Base-by-base conservation (phyloP, 2,888 invertebrate genomes). In the Ganaspis brasiliensis region DNA sequence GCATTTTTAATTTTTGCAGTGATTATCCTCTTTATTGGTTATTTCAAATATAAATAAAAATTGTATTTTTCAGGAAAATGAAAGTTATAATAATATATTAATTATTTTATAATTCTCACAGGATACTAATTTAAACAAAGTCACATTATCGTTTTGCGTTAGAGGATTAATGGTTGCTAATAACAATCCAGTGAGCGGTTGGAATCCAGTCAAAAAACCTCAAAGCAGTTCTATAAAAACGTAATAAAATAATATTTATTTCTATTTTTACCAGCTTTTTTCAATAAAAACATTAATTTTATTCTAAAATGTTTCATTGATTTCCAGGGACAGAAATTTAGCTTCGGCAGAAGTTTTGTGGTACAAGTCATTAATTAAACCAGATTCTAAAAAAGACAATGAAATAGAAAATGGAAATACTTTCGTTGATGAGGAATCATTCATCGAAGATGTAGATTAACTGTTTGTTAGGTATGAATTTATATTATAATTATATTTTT, bases 111-210 rank as follows among this genome's bases (percentile, higher is more conserved):
- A 57, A 0, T 55, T 16, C 26, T 81, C 81, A 56, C 61, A 91
- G 90, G 90, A 91, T 79, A 26, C 79, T 1, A 88, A 87, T 78
- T 81, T 91, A 40, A 79, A 77, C 72, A 88, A 86, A 82, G 75
- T 90, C 40, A 87, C 87, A 56, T 84, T 92, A 49, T 91, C 90
- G 6, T 85, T 89, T 52, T 89, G 90, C 21, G 93, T 95, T 19
- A 93, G 95, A 71, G 95, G 96, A 26, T 89, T 95, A 26, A 96
- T 97, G 96, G 91, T 95, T 5, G 91, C 93, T 24, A 97, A 97
- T 91, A 92, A 93, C 87, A 92, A 94, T 26, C 95, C 95, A 16
- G 92, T 95, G 1, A 93, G 94, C 14, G 95, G 94, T 40, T 96
- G 96, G 96, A 95, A 95, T 91, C 96, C 96, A 74, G 94, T 96